phyloP scores from a whole-genome alignment of 2,113 vertebrate species.

The Diphyllodes magnificus region DNA sequence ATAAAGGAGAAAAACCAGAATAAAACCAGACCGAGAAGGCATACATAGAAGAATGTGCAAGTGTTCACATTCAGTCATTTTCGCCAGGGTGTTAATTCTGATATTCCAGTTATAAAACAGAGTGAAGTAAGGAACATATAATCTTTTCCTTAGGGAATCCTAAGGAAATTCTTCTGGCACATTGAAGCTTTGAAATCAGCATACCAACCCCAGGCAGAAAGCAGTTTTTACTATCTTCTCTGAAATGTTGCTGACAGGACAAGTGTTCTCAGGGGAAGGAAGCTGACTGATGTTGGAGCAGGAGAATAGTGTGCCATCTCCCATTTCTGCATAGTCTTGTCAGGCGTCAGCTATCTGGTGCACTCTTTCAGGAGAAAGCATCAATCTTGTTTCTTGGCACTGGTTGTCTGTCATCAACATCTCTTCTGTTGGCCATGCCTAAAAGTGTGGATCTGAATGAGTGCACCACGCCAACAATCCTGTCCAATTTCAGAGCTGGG shows the following conservation, averaged over 20 bases:
- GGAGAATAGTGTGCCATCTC: background rate
- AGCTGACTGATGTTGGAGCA: background rate
- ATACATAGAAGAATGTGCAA: background rate
- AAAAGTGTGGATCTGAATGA: constrained; percentile 15
- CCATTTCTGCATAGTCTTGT: constrained; percentile 4
- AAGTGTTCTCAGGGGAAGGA: constrained; percentile 29
- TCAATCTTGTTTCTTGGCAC: constrained; percentile 45
- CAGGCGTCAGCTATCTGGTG: constrained; percentile 30
- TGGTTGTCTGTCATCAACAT: constrained; percentile 22
- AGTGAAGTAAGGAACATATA: background rate
- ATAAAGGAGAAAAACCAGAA: background rate
- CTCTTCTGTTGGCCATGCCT: constrained; percentile 8
- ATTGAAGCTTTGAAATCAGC: background rate
- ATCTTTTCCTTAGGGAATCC: background rate
- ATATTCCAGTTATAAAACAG: background rate
- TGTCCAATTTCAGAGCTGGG: constrained; percentile 21
- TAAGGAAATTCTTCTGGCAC: background rate
- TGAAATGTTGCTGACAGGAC: background rate
- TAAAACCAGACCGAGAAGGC: background rate
- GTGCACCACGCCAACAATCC: background rate
- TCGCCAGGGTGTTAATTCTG: background rate
- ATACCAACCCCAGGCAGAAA: background rate
- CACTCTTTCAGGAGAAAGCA: background rate
- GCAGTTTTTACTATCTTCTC: background rate
- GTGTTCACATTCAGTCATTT: background rate